A percentile compares a stretch with the other conserved stretches of the same genome.
Conservation (phyloP, 2,888 invertebrate genomes). For the Melinopterus prodromus region DNA sequence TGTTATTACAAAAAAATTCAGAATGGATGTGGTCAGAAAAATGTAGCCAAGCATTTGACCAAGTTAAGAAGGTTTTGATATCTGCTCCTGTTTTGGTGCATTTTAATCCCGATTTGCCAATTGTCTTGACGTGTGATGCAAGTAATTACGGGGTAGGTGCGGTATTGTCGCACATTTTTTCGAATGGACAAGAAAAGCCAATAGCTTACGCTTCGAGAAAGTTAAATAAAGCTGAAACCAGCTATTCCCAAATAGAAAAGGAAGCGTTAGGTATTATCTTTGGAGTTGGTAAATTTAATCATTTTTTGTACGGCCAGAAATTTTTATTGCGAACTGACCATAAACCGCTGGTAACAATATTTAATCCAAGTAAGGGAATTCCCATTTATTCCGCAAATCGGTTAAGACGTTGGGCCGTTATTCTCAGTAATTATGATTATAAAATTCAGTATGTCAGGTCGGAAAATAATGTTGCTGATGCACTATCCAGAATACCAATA, state of each 20-base stretch:
- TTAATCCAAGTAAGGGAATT: constrained; percentile 29
- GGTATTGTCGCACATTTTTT: constrained; percentile 13
- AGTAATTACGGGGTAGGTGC: constrained; percentile 23
- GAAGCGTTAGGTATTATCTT: constrained; percentile 34
- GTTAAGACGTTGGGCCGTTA: constrained; percentile 30
- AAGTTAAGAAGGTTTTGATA: constrained; percentile 16
- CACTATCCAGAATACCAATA: constrained; percentile 12
- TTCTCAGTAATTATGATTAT: constrained; percentile 30
- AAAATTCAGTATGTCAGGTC: constrained; percentile 18
- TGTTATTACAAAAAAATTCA: background rate
- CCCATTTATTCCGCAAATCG: constrained; percentile 25
- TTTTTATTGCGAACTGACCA: constrained; percentile 33
- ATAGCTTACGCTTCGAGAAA: constrained; percentile 34
- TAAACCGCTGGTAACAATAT: constrained; percentile 28
- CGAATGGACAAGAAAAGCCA: constrained; percentile 13
- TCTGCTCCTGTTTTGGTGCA: constrained; percentile 26
- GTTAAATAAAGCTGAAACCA: constrained; percentile 18
- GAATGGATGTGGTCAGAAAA: background rate
- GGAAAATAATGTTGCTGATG: constrained; percentile 29
- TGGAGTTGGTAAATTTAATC: constrained; percentile 34
- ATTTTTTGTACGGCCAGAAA: constrained; percentile 29
- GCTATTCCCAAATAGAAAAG: constrained; percentile 34
- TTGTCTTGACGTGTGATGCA: constrained; percentile 18
- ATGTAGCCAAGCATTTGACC: constrained; percentile 13
- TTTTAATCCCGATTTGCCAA: constrained; percentile 18